Evolutionary conservation across 2,797 vertebrate species (phyloP), one percentile per base, ranked within the genome.

Genomic region (Ficedula albicollis): DNA sequence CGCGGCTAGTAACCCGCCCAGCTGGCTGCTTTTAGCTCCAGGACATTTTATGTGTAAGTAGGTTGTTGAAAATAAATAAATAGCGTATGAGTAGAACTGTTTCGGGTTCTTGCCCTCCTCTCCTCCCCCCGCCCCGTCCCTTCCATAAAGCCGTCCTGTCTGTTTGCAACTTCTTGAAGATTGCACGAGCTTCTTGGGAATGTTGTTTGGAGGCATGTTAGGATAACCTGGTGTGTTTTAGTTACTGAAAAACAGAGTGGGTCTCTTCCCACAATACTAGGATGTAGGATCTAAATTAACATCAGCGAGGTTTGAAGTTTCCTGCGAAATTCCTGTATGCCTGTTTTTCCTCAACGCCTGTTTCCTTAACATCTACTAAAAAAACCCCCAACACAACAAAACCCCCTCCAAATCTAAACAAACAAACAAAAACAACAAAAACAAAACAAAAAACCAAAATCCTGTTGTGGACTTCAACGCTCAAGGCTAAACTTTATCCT

Each of bases 1-100:
- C 38, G 59, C 54, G 48, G 77, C 76, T 79, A 54, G 69, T 93
- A 95, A 82, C 84, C 82, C 91, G 83, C 93, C 95, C 95, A 81
- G 89, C 91, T 93, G 89, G 85, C 60, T 69, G 83, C 93, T 93
- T 82, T 75, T 89, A 92, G 87, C 89, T 95, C 46, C 43, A 13
- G 88, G 80, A 91, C 58, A 6, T 83, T 84, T 80, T 85, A 29
- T 62, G 83, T 94, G 87, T 86, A 84, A 91, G 89, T 46, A 44
- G 54, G 8, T 49, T 69, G 32, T 91, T 89, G 85, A 86, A 93
- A 95, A 94, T 85, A 95, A 96, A 90, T 87, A 95, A 83, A 78
- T 54, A 72, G 70, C 36, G 26, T 85, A 54, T 60, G 73, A 91
- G 82, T 32, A 44, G 76, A 69, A 32, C 68, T 34, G 49, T 55